Evolutionary conservation across 2,888 invertebrate species (phyloP), one percentile per base, ranked within the genome.

Genomic region (Lissonota sp.): DNA sequence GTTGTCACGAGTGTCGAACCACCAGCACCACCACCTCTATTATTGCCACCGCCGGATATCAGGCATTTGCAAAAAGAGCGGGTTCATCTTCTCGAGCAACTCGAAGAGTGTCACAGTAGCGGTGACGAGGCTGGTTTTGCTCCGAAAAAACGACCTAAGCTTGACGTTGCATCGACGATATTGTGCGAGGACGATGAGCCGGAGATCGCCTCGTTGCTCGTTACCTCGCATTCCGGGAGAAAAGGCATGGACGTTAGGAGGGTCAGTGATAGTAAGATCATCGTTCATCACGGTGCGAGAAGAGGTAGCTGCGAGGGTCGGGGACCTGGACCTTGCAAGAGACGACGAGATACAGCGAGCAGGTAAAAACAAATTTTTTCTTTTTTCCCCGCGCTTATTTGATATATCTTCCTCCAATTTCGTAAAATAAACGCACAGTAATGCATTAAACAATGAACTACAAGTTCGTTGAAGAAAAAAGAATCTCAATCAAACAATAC

Each of bases 51-150:
- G 10, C 93, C 94, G 83, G 95, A 96, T 91, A 95, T 96, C 86
- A 93, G 95, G 86, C 94, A 95, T 88, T 93, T 96, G 85, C 95
- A 96, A 90, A 96, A 96, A 90, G 96, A 96, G 90, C 94, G 96
- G 67, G 95, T 95, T 64, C 95, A 95, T 89, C 93, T 96, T 79
- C 93, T 96, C 85, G 96, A 96, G 91, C 95, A 96, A 90, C 93
- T 95, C 87, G 95, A 95, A 89, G 95, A 96, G 88, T 95, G 95
- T 93, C 95, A 94, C 87, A 95, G 95, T 91, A 95, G 95, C 89
- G 95, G 95, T 82, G 95, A 95, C 91, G 95, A 95, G 90, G 89
- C 1, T 26, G 26, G 89, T 55, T 94, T 95, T 84, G 94, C 94
- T 86, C 95, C 95, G 79, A 95, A 95, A 89, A 96, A 96, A 91